These are phyloP conservation scores for Drosophila pegasa DNA, from an alignment of 2,888 invertebrate genomes.

Conservation along the genomic window DNA sequence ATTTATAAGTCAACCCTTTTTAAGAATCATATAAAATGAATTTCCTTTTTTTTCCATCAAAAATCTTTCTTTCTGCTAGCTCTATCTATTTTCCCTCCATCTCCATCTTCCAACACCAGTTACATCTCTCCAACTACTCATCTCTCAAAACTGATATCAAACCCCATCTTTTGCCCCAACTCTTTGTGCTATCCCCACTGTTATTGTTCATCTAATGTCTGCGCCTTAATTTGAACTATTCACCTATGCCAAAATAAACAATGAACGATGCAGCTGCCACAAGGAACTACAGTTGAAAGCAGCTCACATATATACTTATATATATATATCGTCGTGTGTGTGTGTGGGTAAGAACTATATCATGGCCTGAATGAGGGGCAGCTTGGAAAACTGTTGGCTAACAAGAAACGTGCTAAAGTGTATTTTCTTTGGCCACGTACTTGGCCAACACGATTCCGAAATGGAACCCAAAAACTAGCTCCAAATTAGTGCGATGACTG, in stretches of 20 bases:
- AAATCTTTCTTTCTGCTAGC: not conserved
- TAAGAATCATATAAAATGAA: too few species aligned
- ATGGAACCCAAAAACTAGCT: constrained; percentile 67
- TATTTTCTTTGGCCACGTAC: constrained; percentile 78
- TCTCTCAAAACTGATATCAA: not conserved
- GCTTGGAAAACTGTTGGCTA: constrained; percentile 62
- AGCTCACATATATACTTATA: constrained; percentile 33
- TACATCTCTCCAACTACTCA: not conserved
- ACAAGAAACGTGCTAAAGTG: constrained; percentile 81
- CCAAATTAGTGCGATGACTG: constrained; percentile 72
- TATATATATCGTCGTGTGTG: constrained; percentile 13
- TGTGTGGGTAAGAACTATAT: constrained; percentile 41
- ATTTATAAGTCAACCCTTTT: too few species aligned
- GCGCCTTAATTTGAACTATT: constrained; percentile 61
- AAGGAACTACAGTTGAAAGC: constrained; percentile 29
- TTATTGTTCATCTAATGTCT: constrained; percentile 39
- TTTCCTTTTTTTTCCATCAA: not conserved
- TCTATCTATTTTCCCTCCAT: not conserved
- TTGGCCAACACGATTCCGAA: constrained; percentile 34
- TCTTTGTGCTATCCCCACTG: constrained; percentile 1
- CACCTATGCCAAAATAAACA: constrained; percentile 70
- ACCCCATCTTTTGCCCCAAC: not conserved
- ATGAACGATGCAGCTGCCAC: constrained; percentile 42
- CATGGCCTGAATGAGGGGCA: constrained; percentile 50
- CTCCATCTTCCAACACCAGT: not conserved